These are phyloP conservation scores for Drosophila ambigua DNA, from an alignment of 1,140 invertebrate genomes.

Conservation along the genomic window DNA sequence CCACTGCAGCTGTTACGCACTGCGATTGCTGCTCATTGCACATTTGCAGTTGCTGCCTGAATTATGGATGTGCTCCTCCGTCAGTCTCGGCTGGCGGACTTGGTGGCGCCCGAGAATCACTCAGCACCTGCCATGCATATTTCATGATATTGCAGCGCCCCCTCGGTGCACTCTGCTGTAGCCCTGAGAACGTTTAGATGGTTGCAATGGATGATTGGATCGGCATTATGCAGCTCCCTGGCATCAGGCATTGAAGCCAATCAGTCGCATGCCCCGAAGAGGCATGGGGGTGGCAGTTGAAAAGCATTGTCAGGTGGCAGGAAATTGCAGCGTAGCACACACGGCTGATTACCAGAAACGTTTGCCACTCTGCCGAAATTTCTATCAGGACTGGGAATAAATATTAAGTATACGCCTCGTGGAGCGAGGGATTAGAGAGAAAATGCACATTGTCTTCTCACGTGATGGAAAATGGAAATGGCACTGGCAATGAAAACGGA, in stretches of 20 bases:
- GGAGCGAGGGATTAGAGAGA: not conserved
- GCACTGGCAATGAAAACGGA: constrained; percentile 9
- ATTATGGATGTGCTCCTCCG: constrained; percentile 25
- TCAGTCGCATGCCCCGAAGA: constrained; percentile 15
- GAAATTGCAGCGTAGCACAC: constrained; percentile 16
- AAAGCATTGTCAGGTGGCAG: constrained; percentile 39
- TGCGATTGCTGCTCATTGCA: not conserved
- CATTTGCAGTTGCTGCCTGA: constrained; percentile 12
- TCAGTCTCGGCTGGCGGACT: not conserved
- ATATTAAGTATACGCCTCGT: constrained; percentile 28
- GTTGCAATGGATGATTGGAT: constrained; percentile 33
- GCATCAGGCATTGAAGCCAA: constrained; percentile 35
- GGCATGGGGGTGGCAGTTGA: not conserved
- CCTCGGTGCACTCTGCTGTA: no score
- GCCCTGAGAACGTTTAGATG: constrained; percentile 1
- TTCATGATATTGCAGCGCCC: constrained; percentile 16
- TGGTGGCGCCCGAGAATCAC: constrained; percentile 33
- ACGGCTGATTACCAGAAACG: constrained; percentile 35
- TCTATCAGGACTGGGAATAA: constrained; percentile 18
- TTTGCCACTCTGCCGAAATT: constrained; percentile 18
- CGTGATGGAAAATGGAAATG: constrained; percentile 7
- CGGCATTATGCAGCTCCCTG: constrained; percentile 37
- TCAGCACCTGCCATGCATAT: constrained; percentile 38
- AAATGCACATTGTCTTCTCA: constrained; percentile 3
- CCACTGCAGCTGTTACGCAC: not conserved